Conservation (phyloP, 2,888 invertebrate genomes). For the Drosophila buzzatii region DNA sequence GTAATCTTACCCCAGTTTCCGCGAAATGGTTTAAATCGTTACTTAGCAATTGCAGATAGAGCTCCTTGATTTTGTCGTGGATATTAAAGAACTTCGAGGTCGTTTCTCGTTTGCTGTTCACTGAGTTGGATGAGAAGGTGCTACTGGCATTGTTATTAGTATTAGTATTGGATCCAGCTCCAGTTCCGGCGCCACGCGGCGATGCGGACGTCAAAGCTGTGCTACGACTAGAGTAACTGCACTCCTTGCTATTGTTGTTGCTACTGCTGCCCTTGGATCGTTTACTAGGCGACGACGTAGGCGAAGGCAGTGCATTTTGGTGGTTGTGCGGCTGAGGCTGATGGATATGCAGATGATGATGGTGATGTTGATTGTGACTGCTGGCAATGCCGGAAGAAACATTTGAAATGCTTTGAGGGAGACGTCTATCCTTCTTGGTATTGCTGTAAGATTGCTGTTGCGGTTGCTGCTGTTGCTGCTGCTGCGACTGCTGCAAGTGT, state of each 20-base stretch:
- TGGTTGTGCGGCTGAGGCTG: slow-evolving; percentile 63
- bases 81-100: slow-evolving; percentile 83
- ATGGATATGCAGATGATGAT: slow-evolving; percentile 56
- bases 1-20: slow-evolving; percentile 83
- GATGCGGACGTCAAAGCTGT: slow-evolving; percentile 65
- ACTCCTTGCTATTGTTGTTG: slow-evolving; percentile 53
- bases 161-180: slow-evolving; percentile 35
- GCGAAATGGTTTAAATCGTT: slow-evolving; percentile 84
- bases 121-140: slow-evolving; percentile 42
- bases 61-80: slow-evolving; percentile 84
- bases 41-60: slow-evolving; percentile 83
- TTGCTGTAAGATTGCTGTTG: slow-evolving; percentile 42
- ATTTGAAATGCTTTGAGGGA: slow-evolving; percentile 51
- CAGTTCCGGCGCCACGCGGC: slow-evolving; percentile 48
- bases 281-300: slow-evolving; percentile 83
- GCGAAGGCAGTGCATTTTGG: slow-evolving; percentile 71
- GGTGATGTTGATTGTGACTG: slow-evolving; percentile 55
- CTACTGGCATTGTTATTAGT: slow-evolving; percentile 52
- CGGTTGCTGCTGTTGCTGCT: slow-evolving; percentile 22
- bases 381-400: slow-evolving; percentile 35
- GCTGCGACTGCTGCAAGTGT: slow-evolving; percentile 44
- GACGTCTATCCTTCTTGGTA: slow-evolving; percentile 63
- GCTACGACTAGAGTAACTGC: slow-evolving; percentile 73
- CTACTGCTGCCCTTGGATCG: slow-evolving; percentile 72
- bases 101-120: slow-evolving; percentile 46